Conservation (phyloP, 2,797 vertebrate genomes). For the Periparus ater region DNA sequence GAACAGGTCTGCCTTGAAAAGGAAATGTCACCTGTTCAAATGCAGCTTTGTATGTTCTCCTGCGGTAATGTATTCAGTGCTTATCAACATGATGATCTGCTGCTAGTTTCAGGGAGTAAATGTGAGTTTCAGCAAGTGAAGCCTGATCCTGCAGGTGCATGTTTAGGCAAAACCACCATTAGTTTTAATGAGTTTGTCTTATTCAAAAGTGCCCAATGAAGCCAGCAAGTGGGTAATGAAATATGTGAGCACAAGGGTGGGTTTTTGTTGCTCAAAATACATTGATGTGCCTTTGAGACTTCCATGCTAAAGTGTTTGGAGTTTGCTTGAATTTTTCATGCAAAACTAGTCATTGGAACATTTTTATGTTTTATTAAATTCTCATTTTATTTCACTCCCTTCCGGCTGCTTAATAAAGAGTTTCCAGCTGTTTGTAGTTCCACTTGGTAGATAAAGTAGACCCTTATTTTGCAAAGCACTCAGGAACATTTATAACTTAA, state of each 20-base stretch:
- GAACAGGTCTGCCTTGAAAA: slow-evolving; percentile 62
- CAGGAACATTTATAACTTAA: not conserved
- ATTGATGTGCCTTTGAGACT: not conserved
- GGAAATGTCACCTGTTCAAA: slow-evolving; percentile 76
- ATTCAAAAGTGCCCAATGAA: slow-evolving; percentile 37
- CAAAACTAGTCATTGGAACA: not conserved
- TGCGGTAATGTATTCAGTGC: slow-evolving; percentile 46
- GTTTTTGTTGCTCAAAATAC: slow-evolving; percentile 23
- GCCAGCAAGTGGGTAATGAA: slow-evolving; percentile 20
- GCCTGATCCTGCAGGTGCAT: slow-evolving; percentile 59
- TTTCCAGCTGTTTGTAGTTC: slow-evolving; percentile 42
- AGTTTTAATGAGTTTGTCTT: slow-evolving; percentile 53
- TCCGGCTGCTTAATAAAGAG: slow-evolving; percentile 12
- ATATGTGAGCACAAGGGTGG: not conserved
- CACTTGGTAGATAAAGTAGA: slow-evolving; percentile 8
- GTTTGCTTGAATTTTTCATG: slow-evolving; percentile 5
- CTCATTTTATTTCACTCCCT: slow-evolving; percentile 51
- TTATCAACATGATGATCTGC: slow-evolving; percentile 66
- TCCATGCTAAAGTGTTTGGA: not conserved
- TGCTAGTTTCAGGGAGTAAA: slow-evolving; percentile 64
- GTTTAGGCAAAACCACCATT: slow-evolving; percentile 63
- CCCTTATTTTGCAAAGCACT: not conserved
- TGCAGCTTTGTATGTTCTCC: slow-evolving; percentile 66
- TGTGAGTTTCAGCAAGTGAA: slow-evolving; percentile 65
- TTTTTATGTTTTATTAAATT: slow-evolving; percentile 47